A percentile compares a stretch with the other conserved stretches of the same genome.
These are phyloP conservation scores for Apeira syringaria DNA, from an alignment of 2,888 invertebrate species.

Conservation along the genomic window DNA sequence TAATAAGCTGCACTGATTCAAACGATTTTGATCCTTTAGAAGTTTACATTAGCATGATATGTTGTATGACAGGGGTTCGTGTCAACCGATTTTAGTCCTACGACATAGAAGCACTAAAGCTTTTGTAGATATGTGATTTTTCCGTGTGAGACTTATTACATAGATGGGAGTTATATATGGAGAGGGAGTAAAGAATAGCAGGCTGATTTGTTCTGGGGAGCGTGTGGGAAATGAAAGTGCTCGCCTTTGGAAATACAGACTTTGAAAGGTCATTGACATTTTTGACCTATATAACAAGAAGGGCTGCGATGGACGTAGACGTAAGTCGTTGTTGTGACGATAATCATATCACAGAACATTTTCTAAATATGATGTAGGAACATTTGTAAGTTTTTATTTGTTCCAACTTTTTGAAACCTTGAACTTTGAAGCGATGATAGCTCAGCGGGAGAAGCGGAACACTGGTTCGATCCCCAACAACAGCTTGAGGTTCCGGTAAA, in stretches of 20 bases:
- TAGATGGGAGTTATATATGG: constrained; percentile 2
- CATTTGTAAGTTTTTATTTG: too few relatives aligned
- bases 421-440: too few relatives aligned
- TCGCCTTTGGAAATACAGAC: not conserved
- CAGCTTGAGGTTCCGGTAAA: too few relatives aligned
- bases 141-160: not conserved
- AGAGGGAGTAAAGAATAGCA: constrained; percentile 13
- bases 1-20: not conserved
- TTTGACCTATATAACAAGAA: not conserved
- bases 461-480: too few relatives aligned
- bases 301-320: not conserved
- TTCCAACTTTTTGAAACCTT: too few relatives aligned
- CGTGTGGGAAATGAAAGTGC: constrained; percentile 4
- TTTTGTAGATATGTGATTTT: constrained; percentile 6
- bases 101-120: not conserved
- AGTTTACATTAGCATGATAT: not conserved
- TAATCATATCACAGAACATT: too few relatives aligned
- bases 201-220: constrained; percentile 12
- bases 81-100: constrained; percentile 3
- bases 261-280: constrained; percentile 5
- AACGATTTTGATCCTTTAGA: constrained; percentile 11
- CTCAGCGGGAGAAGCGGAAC: too few relatives aligned
- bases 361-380: too few relatives aligned
- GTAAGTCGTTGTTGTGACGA: too few relatives aligned
- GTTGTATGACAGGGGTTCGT: not conserved